A percentile compares a stretch with the other conserved stretches of the same genome.
These are phyloP conservation scores for Cryptus viduatorius DNA, from an alignment of 2,888 invertebrate genomes.

Conservation along the genomic window DNA sequence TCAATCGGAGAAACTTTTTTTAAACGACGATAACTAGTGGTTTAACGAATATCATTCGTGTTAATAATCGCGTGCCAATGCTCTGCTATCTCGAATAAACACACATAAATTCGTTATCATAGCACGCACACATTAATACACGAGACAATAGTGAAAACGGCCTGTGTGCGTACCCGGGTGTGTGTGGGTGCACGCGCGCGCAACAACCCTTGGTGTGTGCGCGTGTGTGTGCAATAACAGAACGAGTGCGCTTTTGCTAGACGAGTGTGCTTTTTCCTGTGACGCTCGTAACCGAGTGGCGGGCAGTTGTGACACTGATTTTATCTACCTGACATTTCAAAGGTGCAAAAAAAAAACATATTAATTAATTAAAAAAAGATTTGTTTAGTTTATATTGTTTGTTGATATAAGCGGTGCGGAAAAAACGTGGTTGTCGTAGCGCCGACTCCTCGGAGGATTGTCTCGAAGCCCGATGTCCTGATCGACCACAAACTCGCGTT, in stretches of 20 bases:
- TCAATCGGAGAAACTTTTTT: background rate
- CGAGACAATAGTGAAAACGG: slow-evolving; percentile 23
- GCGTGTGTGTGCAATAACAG: background rate
- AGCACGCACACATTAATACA: background rate
- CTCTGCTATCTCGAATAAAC: slow-evolving; percentile 28
- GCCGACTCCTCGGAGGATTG: slow-evolving; percentile 52
- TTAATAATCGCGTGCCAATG: slow-evolving; percentile 42
- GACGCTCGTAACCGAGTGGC: slow-evolving; percentile 27
- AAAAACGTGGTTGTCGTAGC: slow-evolving; percentile 16
- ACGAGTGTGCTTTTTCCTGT: slow-evolving; percentile 37
- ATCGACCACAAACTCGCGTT: slow-evolving; percentile 77
- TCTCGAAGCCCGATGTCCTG: slow-evolving; percentile 77
- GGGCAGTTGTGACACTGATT: slow-evolving; percentile 7
- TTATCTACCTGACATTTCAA: background rate
- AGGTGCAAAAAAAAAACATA: slow-evolving; percentile 1
- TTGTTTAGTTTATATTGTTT: background rate
- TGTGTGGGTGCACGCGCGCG: slow-evolving; percentile 74
- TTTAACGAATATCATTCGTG: slow-evolving; percentile 3
- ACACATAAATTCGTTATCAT: slow-evolving; percentile 41
- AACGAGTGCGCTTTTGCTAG: slow-evolving; percentile 46
- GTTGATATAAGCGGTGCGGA: slow-evolving; percentile 4
- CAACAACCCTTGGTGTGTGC: slow-evolving; percentile 62
- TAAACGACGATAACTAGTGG: too few species aligned
- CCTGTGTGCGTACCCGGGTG: slow-evolving; percentile 70
- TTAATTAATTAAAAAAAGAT: background rate